These are phyloP conservation scores for Peromyscus maniculatus DNA, from an alignment of 2,113 vertebrate genomes.

Conservation along the genomic window DNA sequence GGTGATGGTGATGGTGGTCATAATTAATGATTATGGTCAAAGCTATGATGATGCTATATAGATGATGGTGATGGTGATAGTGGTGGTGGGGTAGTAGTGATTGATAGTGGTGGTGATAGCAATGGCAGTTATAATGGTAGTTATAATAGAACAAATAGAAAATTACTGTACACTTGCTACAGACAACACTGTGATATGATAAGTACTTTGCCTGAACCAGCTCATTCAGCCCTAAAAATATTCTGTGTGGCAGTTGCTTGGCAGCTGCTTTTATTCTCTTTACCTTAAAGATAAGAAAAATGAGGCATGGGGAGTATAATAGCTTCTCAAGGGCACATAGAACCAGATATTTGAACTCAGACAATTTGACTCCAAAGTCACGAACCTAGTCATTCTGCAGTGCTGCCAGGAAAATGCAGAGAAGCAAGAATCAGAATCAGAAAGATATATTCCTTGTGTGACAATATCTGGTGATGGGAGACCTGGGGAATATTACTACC, in stretches of 20 bases:
- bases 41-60: neutral
- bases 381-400: neutral
- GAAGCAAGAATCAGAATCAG: neutral
- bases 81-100: accelerated
- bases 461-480: neutral
- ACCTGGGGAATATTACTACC: neutral
- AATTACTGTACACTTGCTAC: neutral
- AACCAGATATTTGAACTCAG: constrained; percentile 21
- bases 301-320: neutral
- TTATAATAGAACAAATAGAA: neutral
- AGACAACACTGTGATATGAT: neutral
- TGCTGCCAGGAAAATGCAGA: neutral
- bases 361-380: neutral
- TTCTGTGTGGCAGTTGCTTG: neutral
- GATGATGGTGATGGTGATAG: accelerated
- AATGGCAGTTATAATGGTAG: accelerated
- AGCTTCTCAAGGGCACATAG: constrained; percentile 27
- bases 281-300: neutral
- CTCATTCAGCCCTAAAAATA: neutral
- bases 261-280: neutral
- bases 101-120: neutral
- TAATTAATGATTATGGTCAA: neutral
- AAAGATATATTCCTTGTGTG: neutral
- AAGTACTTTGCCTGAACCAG: neutral
- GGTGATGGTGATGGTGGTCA: neutral